phyloP scores from a whole-genome alignment of 2,797 vertebrate genomes.

The Tangara arthus region DNA sequence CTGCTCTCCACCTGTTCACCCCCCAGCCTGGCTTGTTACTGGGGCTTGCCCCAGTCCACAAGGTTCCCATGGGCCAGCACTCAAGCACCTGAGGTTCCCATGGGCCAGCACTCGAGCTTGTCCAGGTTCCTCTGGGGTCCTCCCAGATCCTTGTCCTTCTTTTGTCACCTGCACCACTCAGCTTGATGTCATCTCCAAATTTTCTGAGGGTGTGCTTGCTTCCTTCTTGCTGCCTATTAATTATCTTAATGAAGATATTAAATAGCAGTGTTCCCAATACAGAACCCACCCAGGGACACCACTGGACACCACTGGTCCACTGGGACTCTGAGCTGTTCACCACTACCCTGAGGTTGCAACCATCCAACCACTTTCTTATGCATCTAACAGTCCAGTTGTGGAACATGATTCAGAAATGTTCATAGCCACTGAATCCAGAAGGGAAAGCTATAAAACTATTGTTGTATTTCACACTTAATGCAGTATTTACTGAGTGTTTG shows the following conservation, averaged over 20 bases:
- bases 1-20: not conserved
- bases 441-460: not conserved
- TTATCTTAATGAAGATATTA: not conserved
- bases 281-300: not conserved
- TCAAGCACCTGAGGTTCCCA: not conserved
- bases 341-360: not conserved
- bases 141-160: not conserved
- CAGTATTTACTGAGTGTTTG: not conserved
- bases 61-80: too few species aligned
- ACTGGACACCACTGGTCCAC: not conserved
- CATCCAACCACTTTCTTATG: not conserved
- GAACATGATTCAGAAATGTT: not conserved
- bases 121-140: not conserved
- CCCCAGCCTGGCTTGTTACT: not conserved
- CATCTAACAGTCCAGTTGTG: not conserved
- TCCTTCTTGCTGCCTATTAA: not conserved
- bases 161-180: not conserved
- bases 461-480: not conserved
- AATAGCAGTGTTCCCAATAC: not conserved
- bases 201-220: not conserved
- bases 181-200: not conserved
- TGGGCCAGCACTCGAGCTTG: rapidly evolving
- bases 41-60: rapidly evolving
- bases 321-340: not conserved
- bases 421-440: not conserved